These are phyloP conservation scores for Phylloscopus collybita DNA, from an alignment of 2,797 vertebrate genomes.

Conservation along the genomic window DNA sequence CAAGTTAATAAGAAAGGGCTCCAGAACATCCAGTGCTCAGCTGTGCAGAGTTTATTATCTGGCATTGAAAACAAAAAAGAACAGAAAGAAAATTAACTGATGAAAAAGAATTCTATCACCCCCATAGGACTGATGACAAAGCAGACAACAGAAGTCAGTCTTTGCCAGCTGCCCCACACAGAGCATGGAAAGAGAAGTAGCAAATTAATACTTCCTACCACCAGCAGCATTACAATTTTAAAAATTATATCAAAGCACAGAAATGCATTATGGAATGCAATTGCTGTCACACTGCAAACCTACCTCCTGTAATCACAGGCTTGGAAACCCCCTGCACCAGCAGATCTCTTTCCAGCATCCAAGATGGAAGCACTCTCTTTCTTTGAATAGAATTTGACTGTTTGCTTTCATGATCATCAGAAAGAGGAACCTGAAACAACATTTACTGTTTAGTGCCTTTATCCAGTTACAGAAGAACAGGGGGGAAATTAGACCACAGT, in stretches of 20 bases:
- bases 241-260: neutral
- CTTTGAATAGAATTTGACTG: conserved; percentile 36
- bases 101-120: neutral
- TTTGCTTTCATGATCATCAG: neutral
- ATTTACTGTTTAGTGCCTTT: neutral
- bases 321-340: conserved; percentile 46
- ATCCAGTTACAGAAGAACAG: neutral
- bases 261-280: neutral
- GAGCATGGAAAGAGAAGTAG: neutral
- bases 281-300: neutral
- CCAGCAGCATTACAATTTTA: neutral
- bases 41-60: neutral
- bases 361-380: conserved; percentile 78
- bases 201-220: neutral
- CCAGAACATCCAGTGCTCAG: neutral
- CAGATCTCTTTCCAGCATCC: conserved; percentile 75
- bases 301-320: conserved; percentile 58
- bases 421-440: conserved; percentile 63
- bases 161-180: neutral
- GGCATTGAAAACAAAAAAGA: neutral
- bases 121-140: neutral
- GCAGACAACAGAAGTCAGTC: neutral
- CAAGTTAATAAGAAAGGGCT: neutral
- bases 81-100: neutral
- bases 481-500: neutral